These are phyloP conservation scores for Euzophera pinguis DNA, from an alignment of 2,888 invertebrate species.

Conservation along the genomic window DNA sequence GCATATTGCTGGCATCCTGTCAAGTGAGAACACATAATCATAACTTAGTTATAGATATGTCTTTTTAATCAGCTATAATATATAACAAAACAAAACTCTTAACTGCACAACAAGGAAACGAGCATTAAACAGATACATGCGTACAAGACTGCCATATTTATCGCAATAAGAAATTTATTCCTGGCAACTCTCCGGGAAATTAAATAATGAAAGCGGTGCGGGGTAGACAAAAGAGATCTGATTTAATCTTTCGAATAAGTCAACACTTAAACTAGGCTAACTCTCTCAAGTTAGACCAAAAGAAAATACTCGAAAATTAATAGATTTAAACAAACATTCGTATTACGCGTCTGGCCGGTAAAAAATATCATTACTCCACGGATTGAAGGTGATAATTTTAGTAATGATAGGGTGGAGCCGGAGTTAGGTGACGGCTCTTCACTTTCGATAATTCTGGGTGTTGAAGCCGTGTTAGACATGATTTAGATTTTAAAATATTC, in stretches of 20 bases:
- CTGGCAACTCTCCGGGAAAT: no score
- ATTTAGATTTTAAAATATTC: not conserved
- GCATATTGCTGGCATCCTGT: no score
- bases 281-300: slow-evolving; percentile 28
- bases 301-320: slow-evolving; percentile 38
- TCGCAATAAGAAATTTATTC: no score
- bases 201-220: no score
- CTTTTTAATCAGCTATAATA: no score
- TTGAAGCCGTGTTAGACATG: not conserved
- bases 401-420: slow-evolving; percentile 49
- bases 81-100: no score
- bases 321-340: slow-evolving; percentile 73
- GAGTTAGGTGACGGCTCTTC: slow-evolving; percentile 34
- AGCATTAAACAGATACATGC: no score
- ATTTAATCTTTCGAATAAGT: no score
- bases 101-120: no score
- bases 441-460: slow-evolving; percentile 26
- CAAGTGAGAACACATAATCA: no score
- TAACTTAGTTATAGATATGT: no score
- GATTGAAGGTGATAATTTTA: slow-evolving; percentile 52
- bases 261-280: not conserved
- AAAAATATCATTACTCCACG: slow-evolving; percentile 54
- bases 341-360: slow-evolving; percentile 40
- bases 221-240: not conserved
- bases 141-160: no score